Evolutionary conservation across 2,797 vertebrate genomes (phyloP).

Genomic region (Poecilia gillii): DNA sequence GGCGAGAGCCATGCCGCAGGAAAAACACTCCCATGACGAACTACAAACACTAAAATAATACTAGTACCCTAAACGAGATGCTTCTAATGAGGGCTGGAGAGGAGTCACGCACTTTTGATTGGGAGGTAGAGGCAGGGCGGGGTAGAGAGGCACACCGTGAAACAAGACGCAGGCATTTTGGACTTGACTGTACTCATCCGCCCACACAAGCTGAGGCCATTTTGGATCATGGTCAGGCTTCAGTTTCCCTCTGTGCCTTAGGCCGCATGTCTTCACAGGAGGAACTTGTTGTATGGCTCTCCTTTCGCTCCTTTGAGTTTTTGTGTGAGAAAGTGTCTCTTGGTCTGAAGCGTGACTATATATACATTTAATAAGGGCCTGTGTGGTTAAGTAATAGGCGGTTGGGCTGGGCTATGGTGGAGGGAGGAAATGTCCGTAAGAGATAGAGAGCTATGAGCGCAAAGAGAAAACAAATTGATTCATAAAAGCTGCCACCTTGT

Average conservation of each 20-base stretch:
- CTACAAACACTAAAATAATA: constrained; percentile 80
- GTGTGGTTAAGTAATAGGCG: constrained; percentile 80
- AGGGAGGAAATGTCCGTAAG: constrained; percentile 76
- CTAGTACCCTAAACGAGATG: constrained; percentile 75
- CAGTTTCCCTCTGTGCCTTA: constrained; percentile 41
- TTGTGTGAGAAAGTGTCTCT: constrained; percentile 78
- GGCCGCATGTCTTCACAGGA: constrained; percentile 38
- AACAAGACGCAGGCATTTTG: constrained; percentile 63
- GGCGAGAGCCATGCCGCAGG: constrained; percentile 60
- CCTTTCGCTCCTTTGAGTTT: constrained; percentile 52
- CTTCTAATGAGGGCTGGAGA: constrained; percentile 72
- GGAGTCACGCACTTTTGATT: constrained; percentile 37
- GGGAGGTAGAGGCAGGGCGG: background rate
- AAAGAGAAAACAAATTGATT: constrained; percentile 76
- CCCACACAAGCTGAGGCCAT: constrained; percentile 65
- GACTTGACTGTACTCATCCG: constrained; percentile 54
- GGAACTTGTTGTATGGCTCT: constrained; percentile 55
- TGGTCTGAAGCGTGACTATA: constrained; percentile 81
- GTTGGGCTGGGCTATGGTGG: constrained; percentile 75
- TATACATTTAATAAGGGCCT: constrained; percentile 87
- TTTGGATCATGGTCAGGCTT: constrained; percentile 63
- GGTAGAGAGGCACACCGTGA: constrained; percentile 23
- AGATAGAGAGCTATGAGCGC: constrained; percentile 68
- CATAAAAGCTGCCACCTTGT: constrained; percentile 57
- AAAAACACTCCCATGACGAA: constrained; percentile 75